These are phyloP conservation scores for Lathamus discolor DNA, from an alignment of 2,113 vertebrate species.

Conservation along the genomic window DNA sequence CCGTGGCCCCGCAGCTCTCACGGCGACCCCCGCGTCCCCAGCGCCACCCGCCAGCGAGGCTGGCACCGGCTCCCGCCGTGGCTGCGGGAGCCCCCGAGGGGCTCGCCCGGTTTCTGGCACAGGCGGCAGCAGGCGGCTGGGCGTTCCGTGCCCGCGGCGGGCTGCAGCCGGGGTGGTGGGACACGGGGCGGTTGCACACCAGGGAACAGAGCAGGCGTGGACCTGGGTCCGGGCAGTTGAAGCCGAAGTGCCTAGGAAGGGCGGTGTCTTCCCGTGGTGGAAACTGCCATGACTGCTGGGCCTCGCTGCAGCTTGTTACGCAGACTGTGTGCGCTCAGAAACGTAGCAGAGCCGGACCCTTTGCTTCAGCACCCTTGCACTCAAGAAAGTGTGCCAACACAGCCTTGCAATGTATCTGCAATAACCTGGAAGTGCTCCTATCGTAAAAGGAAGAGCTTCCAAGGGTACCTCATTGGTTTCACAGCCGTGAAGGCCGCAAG, in stretches of 20 bases:
- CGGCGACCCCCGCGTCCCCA: fast-evolving
- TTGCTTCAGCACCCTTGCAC: fast-evolving
- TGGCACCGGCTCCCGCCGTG: not conserved
- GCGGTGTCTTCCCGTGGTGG: not conserved
- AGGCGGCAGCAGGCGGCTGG: not conserved
- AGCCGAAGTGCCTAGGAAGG: fast-evolving
- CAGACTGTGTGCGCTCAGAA: fast-evolving
- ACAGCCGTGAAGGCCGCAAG: not conserved
- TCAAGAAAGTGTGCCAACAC: fast-evolving
- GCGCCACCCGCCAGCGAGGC: not conserved
- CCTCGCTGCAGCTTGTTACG: fast-evolving
- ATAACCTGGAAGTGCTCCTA: no score
- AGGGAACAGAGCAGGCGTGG: fast-evolving
- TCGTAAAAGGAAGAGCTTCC: not conserved
- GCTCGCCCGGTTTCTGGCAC: no score
- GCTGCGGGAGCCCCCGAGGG: no score
- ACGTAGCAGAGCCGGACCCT: fast-evolving
- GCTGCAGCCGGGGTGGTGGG: fast-evolving
- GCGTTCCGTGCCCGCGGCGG: not conserved
- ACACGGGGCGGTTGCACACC: fast-evolving
- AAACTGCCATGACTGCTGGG: fast-evolving
- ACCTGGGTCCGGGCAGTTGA: fast-evolving
- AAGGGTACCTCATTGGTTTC: fast-evolving
- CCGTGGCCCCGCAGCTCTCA: fast-evolving
- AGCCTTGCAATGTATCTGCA: fast-evolving